phyloP scores from a whole-genome alignment of 2,888 invertebrate genomes.

The Chrysotoxum bicinctum region DNA sequence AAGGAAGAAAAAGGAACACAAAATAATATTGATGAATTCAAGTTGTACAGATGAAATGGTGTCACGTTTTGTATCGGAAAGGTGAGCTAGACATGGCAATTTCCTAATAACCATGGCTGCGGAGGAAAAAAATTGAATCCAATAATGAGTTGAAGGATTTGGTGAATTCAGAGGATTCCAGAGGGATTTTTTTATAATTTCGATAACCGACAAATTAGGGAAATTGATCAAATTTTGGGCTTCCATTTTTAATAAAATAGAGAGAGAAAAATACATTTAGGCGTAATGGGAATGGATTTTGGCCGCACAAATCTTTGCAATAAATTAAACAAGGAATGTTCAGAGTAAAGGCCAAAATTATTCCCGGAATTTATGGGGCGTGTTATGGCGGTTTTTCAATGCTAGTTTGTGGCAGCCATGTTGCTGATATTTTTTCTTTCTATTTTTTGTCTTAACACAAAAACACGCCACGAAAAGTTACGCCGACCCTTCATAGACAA shows the following conservation, averaged over 20 bases:
- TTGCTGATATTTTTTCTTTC: no score
- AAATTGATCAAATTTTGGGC: background rate
- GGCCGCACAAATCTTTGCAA: background rate
- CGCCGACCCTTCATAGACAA: no score
- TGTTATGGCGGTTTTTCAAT: no score
- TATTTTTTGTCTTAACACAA: no score
- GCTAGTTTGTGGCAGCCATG: no score
- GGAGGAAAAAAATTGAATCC: conserved; percentile 10
- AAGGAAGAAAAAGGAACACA: background rate
- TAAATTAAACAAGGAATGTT: background rate
- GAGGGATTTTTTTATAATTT: background rate
- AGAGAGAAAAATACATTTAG: background rate
- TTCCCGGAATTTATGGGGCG: background rate
- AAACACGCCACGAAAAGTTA: no score
- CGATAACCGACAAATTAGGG: background rate
- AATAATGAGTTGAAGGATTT: conserved; percentile 25
- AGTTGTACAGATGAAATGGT: conserved; percentile 14
- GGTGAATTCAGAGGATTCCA: background rate
- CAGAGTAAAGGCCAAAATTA: background rate
- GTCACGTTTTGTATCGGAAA: conserved; percentile 57
- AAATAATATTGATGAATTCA: conserved; percentile 47
- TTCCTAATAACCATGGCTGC: background rate
- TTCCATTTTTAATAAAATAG: background rate
- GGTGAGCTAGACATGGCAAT: background rate
- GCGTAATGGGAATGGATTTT: background rate